Evolutionary conservation across 2,797 vertebrate genomes (phyloP), one percentile per base, ranked within the genome.

Genomic region (Enteromius argenteus): DNA sequence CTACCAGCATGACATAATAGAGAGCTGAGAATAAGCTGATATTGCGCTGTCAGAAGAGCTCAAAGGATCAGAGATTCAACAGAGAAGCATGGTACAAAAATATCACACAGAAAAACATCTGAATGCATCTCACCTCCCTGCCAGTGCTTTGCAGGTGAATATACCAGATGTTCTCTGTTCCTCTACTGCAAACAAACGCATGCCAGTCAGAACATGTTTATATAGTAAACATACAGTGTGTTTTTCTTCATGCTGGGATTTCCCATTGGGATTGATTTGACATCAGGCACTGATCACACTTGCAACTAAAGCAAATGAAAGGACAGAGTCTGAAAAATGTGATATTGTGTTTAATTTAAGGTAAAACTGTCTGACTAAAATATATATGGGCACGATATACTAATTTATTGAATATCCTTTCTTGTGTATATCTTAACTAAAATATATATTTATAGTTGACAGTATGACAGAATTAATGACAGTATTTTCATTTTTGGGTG

Each of bases 11-110:
- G 71, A 66, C 39, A 60, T 27, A 84, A 79, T 39, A 30, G 44
- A 85, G 27, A 60, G 58, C 46, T 74, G 46, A 68, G 10, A 51
- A 75, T 68, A 75, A 80, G 46, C 78, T 27, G 67, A 81, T 69
- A 44, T 11, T 5, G 23, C 1, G 11, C 51, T 58, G 35, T 32
- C 67, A 72, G 32, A 69, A 71, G 21, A 35, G 37, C 51, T 81
- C 67, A 53, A 35, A 58, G 49, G 67, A 81, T 71, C 79, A 81
- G 67, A 71, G 27, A 68, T 21, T 66, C 44, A 66, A 78, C 0
- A 51, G 30, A 49, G 17, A 27, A 69, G 6, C 14, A 80, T 6
- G 9, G 37, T 19, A 23, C 14, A 23, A 84, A 71, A 60, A 74
- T 15, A 80, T 39, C 51, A 42, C 32, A 84, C 23, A 68, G 71